A percentile compares a stretch with the other conserved stretches of the same genome.
Evolutionary conservation across 2,797 vertebrate genomes (phyloP).

Genomic region (Diglossa cyanea): DNA sequence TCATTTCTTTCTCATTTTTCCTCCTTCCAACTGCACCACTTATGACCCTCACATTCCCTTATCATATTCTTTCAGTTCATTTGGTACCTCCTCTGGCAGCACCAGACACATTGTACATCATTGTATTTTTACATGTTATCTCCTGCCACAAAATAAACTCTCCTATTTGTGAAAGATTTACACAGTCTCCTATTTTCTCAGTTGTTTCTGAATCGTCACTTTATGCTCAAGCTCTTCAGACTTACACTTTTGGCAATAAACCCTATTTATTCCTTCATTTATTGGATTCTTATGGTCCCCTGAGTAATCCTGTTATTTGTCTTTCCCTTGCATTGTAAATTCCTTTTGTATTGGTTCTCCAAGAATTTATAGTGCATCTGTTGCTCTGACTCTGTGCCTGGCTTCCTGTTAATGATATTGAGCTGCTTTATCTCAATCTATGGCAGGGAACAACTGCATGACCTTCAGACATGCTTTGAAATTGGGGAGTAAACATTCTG

Average conservation of each 20-base stretch:
- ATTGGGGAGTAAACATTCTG: not conserved
- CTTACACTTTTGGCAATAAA: not conserved
- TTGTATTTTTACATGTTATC: not conserved
- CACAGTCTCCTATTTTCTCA: not conserved
- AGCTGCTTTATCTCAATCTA: not conserved
- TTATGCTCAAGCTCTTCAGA: not conserved
- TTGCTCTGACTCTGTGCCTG: not conserved
- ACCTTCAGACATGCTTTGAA: conserved; percentile 19
- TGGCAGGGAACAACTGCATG: not conserved
- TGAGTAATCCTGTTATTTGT: not conserved
- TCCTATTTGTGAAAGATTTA: not conserved
- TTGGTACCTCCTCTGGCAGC: not conserved
- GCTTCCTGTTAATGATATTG: not conserved
- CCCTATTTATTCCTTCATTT: not conserved
- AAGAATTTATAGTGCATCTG: not conserved
- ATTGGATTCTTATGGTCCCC: not conserved
- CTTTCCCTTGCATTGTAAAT: conserved; percentile 2
- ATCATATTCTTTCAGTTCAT: not conserved
- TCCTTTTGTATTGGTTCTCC: not conserved
- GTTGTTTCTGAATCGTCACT: not conserved
- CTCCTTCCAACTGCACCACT: not conserved
- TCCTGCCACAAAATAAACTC: not conserved
- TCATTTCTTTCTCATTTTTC: not conserved
- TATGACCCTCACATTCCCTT: not conserved
- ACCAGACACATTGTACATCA: not conserved